Percentiles rank a stretch among this genome's conserved stretches.
Conservation (phyloP, 53 echinoderm and acorn worm genomes). For the Zoroaster sp. region DNA sequence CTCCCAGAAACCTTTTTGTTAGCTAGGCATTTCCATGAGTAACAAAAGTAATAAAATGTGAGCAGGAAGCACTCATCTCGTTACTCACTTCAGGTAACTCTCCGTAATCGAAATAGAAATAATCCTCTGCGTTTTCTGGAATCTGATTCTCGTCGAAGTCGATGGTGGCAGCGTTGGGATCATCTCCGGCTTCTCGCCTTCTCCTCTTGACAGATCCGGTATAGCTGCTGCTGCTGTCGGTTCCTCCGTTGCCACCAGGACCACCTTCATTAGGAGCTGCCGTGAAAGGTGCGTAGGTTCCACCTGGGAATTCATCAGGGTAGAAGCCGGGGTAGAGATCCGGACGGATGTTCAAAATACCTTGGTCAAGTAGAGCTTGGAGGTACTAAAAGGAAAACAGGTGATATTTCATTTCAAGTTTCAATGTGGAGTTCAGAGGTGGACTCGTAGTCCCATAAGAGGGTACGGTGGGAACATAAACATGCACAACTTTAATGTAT, state of each 20-base stretch:
- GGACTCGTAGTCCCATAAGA: too few relatives aligned
- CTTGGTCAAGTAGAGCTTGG: conserved; percentile 82
- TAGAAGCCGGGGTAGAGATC: conserved; percentile 65
- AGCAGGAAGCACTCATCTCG: too few relatives aligned
- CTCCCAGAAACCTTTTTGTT: not conserved
- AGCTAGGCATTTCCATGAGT: not conserved
- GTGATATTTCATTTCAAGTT: too few relatives aligned
- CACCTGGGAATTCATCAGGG: conserved; percentile 18
- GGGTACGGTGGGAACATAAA: too few relatives aligned
- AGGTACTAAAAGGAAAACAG: conserved; percentile 58
- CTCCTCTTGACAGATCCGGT: conserved; percentile 7
- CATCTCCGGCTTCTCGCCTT: conserved; percentile 23
- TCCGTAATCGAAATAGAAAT: conserved; percentile 39
- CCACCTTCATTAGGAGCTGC: not conserved
- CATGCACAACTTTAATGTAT: too few relatives aligned
- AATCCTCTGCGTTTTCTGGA: conserved; percentile 33
- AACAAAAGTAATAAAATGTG: too few relatives aligned
- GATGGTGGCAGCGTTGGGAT: not conserved
- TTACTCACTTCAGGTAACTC: conserved; percentile 12
- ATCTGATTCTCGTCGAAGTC: conserved; percentile 24
- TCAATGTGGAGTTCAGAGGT: too few relatives aligned
- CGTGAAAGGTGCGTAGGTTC: conserved; percentile 14
- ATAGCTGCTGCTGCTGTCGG: conserved; percentile 19
- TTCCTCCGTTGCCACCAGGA: not conserved
- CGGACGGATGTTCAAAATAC: conserved; percentile 70